These are phyloP conservation scores for Peromyscus polionotus DNA, from an alignment of 2,113 vertebrate species.

Conservation along the genomic window DNA sequence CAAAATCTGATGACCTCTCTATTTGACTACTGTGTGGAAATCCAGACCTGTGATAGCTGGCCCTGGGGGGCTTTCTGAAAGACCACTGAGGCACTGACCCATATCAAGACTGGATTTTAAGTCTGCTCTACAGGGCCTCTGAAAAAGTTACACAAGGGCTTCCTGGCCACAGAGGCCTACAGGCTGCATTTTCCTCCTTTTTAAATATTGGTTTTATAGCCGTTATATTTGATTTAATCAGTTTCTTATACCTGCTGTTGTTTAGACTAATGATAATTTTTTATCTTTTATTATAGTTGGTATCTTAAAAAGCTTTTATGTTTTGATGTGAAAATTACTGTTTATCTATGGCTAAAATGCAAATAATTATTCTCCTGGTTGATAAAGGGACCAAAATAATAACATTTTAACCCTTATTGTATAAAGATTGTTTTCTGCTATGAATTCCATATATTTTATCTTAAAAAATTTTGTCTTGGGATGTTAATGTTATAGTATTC, in stretches of 20 bases:
- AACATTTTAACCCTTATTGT: constrained; percentile 39
- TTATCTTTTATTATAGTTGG: constrained; percentile 51
- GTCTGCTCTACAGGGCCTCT: constrained; percentile 92
- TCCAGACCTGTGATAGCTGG: constrained; percentile 85
- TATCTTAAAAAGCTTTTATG: constrained; percentile 61
- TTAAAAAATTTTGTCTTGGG: not conserved
- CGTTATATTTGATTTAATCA: constrained; percentile 88
- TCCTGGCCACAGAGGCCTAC: constrained; percentile 86
- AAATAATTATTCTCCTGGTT: constrained; percentile 10
- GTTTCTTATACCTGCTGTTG: constrained; percentile 85
- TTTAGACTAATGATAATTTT: constrained; percentile 79
- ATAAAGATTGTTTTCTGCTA: constrained; percentile 35
- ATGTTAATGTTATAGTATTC: not conserved
- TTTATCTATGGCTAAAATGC: constrained; percentile 11
- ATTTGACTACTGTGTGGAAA: constrained; percentile 89
- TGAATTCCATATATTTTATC: not conserved
- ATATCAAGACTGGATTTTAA: constrained; percentile 93
- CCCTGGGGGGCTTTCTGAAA: constrained; percentile 90
- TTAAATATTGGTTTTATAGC: constrained; percentile 79
- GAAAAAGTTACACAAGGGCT: constrained; percentile 86
- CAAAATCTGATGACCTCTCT: constrained; percentile 93
- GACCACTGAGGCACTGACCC: constrained; percentile 94
- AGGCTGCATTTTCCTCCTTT: constrained; percentile 78
- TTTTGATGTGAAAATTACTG: constrained; percentile 56
- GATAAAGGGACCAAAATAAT: not conserved